Percentiles rank a stretch among this genome's conserved stretches.
Evolutionary conservation across 1,140 invertebrate species (phyloP).

Genomic region (Chironomus tepperi): DNA sequence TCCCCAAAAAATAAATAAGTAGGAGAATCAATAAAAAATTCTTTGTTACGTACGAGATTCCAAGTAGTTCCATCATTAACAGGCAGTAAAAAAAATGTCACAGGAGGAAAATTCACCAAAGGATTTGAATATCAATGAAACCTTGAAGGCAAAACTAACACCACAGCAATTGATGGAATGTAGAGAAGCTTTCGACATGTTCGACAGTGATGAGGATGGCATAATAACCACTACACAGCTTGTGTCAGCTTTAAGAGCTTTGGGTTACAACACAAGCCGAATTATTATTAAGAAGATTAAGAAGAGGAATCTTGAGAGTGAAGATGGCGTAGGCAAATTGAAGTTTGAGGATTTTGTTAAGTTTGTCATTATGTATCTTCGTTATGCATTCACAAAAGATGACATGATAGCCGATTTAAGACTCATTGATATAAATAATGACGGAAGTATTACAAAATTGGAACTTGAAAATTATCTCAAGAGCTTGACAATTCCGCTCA

Average conservation of each 20-base stretch:
- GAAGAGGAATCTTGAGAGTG: background rate
- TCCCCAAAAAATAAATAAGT: too few species aligned
- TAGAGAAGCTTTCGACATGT: background rate
- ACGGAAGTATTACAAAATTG: conserved; percentile 18
- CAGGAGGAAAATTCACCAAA: background rate
- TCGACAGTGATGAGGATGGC: background rate
- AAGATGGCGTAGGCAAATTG: background rate
- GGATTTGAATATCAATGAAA: conserved; percentile 9
- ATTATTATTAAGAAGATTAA: background rate
- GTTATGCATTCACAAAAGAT: background rate
- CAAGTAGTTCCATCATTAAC: background rate
- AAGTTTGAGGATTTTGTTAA: background rate
- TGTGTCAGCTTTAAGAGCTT: background rate
- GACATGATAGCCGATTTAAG: background rate
- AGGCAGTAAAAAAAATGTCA: background rate
- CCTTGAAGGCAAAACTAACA: background rate
- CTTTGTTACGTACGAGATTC: background rate
- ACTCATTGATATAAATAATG: background rate
- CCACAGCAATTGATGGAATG: background rate
- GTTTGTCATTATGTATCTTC: background rate
- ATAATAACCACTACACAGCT: conserved; percentile 1
- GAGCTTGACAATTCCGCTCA: background rate
- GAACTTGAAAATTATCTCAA: background rate
- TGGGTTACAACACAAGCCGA: conserved; percentile 10
- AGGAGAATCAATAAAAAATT: background rate